Conservation (phyloP, 1,140 invertebrate genomes). For the Papilio glaucus region DNA sequence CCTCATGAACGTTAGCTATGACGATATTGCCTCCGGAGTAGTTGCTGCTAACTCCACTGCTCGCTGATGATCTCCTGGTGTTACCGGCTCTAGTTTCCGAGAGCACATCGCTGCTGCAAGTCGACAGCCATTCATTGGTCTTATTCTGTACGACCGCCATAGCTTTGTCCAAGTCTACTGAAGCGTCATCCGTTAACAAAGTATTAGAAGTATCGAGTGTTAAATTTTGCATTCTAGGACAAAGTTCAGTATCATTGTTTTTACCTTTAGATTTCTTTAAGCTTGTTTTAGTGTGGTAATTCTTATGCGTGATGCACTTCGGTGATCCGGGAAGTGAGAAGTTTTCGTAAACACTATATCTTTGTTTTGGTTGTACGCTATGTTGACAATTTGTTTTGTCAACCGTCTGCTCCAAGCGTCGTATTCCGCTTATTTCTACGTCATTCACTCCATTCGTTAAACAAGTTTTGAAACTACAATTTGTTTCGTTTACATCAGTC, state of each 20-base stretch:
- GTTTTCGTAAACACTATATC: constrained; percentile 69
- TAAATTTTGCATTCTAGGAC: constrained; percentile 44
- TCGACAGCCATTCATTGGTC: constrained; percentile 71
- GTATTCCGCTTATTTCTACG: constrained; percentile 71
- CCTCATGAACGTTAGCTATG: constrained; percentile 86
- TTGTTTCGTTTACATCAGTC: constrained; percentile 47
- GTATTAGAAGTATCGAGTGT: constrained; percentile 46
- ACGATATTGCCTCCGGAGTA: constrained; percentile 70
- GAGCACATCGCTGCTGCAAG: constrained; percentile 45
- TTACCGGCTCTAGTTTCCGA: constrained; percentile 53
- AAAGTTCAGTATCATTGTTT: constrained; percentile 35
- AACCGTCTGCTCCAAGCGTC: constrained; percentile 63
- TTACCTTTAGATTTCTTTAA: constrained; percentile 58
- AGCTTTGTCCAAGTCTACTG: constrained; percentile 63
- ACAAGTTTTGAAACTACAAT: constrained; percentile 65
- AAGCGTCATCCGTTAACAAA: constrained; percentile 53
- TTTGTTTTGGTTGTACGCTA: constrained; percentile 47
- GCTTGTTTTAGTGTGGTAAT: constrained; percentile 71
- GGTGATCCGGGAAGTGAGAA: constrained; percentile 75
- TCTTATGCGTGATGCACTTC: constrained; percentile 67
- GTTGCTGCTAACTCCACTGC: constrained; percentile 75
- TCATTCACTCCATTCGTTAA: constrained; percentile 55
- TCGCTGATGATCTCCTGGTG: constrained; percentile 74
- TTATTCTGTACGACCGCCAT: constrained; percentile 69
- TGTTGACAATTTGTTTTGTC: too few species aligned